phyloP scores from a whole-genome alignment of 2,797 vertebrate genomes.

The Salmo trutta region DNA sequence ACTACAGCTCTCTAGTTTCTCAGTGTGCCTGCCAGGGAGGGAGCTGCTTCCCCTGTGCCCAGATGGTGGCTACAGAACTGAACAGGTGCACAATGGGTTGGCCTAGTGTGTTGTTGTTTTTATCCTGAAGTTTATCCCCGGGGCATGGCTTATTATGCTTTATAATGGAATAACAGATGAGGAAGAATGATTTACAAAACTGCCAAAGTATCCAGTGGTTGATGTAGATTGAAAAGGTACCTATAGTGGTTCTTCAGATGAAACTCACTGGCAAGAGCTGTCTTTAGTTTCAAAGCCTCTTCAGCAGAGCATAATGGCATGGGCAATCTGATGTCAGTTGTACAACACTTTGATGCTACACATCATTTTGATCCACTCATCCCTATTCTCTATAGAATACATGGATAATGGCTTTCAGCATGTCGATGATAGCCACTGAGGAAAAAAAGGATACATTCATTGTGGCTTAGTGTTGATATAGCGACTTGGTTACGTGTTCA shows the following conservation, averaged over 20 bases:
- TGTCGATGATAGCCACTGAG: not conserved
- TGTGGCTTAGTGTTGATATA: not conserved
- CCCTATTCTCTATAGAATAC: not conserved
- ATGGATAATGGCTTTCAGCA: not conserved
- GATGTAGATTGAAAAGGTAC: not conserved
- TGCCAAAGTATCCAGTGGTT: not conserved
- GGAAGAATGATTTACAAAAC: not conserved
- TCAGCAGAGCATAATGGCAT: not conserved
- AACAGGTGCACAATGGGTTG: constrained; percentile 62
- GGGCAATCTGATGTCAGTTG: not conserved
- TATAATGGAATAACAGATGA: constrained; percentile 21
- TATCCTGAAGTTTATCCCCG: constrained; percentile 36
- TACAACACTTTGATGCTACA: not conserved
- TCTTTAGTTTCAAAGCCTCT: not conserved
- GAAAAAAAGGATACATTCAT: not conserved
- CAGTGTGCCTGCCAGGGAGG: constrained; percentile 12
- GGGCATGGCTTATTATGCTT: constrained; percentile 39
- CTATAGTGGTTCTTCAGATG: not conserved
- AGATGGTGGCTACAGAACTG: constrained; percentile 68
- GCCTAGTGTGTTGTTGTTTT: constrained; percentile 43
- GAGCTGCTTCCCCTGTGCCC: constrained; percentile 49
- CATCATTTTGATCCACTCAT: not conserved
- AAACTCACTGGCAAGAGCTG: not conserved
- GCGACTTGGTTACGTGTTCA: not conserved
- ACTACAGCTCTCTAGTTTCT: constrained; percentile 23